These are phyloP conservation scores for Trichoplusia ni DNA, from an alignment of 1,140 invertebrate genomes.

Conservation along the genomic window DNA sequence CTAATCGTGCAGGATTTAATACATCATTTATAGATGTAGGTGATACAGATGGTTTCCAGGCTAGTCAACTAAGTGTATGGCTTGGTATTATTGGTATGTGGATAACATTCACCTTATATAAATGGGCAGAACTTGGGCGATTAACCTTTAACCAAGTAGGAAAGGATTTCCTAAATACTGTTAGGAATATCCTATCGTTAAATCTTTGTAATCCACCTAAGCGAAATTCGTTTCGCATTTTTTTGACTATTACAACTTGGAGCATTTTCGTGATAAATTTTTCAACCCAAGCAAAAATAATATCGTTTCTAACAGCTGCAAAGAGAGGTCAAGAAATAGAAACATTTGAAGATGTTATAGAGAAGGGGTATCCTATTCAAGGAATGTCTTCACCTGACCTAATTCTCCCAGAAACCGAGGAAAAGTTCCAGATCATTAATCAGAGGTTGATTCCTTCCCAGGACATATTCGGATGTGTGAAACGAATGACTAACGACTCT, in stretches of 20 bases:
- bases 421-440: constrained; percentile 63
- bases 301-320: constrained; percentile 71
- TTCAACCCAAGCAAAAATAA: constrained; percentile 69
- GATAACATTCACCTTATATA: constrained; percentile 63
- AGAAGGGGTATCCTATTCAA: constrained; percentile 68
- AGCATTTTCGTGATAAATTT: constrained; percentile 72
- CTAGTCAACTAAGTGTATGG: constrained; percentile 44
- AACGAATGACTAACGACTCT: constrained; percentile 59
- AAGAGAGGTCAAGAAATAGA: constrained; percentile 71
- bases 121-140: constrained; percentile 47
- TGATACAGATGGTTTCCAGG: constrained; percentile 41
- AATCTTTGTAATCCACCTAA: constrained; percentile 59
- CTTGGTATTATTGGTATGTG: constrained; percentile 66
- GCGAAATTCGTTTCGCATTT: constrained; percentile 58
- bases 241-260: constrained; percentile 61
- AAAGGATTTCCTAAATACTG: constrained; percentile 64
- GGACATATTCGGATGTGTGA: constrained; percentile 63
- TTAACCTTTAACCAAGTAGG: constrained; percentile 61
- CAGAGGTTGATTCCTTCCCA: constrained; percentile 53
- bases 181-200: constrained; percentile 59
- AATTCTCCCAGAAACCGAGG: constrained; percentile 64
- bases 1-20: constrained; percentile 64
- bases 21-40: too few relatives aligned
- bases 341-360: constrained; percentile 72
- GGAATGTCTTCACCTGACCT: constrained; percentile 74